A percentile compares a stretch with the other conserved stretches of the same genome.
phyloP scores from a whole-genome alignment of 1,140 invertebrate species.

The Platyscapa corneri region DNA sequence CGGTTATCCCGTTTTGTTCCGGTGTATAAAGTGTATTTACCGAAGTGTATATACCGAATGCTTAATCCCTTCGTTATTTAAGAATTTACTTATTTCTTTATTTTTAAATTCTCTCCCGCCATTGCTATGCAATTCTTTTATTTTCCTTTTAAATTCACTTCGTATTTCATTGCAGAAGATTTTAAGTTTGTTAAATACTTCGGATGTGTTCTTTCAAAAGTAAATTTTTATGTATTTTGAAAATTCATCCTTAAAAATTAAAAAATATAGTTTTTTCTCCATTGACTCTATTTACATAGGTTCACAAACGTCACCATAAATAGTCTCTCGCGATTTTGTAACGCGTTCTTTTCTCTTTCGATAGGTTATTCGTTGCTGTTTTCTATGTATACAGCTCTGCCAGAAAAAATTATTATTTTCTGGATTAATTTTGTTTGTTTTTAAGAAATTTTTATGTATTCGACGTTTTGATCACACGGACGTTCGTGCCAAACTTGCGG shows the following conservation, averaged over 20 bases:
- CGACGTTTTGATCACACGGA: background rate
- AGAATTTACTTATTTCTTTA: too few relatives aligned
- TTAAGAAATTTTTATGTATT: background rate
- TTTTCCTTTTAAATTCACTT: slow-evolving; percentile 6
- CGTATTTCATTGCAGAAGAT: slow-evolving; percentile 9
- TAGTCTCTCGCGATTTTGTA: background rate
- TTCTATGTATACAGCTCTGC: slow-evolving; percentile 10
- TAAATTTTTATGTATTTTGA: too few relatives aligned
- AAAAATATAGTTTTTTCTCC: slow-evolving; percentile 24
- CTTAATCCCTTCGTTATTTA: slow-evolving; percentile 13
- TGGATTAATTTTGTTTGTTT: too few relatives aligned
- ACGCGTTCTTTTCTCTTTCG: slow-evolving; percentile 2
- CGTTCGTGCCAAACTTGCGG: too few relatives aligned
- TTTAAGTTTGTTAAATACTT: slow-evolving; percentile 25
- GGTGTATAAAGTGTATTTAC: slow-evolving; percentile 20
- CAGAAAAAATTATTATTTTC: too few relatives aligned
- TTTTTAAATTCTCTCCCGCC: too few relatives aligned
- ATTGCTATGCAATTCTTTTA: slow-evolving; percentile 33
- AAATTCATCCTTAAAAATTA: slow-evolving; percentile 41
- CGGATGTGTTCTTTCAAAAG: slow-evolving; percentile 32
- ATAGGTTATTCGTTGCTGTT: too few relatives aligned
- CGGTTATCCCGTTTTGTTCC: slow-evolving; percentile 22
- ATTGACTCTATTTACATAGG: slow-evolving; percentile 26
- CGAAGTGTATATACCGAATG: too few relatives aligned
- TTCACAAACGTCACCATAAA: slow-evolving; percentile 29